Conservation (phyloP, 2,888 invertebrate genomes). For the Allygus modestus region DNA sequence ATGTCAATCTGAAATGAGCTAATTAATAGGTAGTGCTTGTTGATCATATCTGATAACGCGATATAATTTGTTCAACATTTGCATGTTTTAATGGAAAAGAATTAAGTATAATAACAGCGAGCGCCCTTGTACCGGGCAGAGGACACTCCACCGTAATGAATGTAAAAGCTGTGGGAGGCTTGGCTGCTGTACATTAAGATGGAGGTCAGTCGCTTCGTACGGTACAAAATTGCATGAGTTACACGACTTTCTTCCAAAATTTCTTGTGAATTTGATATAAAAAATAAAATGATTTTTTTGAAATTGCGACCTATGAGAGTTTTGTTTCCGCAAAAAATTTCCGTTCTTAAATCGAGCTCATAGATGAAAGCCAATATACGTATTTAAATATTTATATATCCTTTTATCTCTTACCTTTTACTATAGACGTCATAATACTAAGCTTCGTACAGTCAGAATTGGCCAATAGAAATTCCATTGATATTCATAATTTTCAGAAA, state of each 20-base stretch:
- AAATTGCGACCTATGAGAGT: no score
- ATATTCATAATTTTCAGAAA: no score
- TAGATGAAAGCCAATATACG: no score
- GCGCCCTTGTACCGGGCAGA: not conserved
- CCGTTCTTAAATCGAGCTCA: no score
- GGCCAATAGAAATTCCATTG: no score
- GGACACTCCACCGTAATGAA: not conserved
- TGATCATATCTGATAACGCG: conserved; percentile 22
- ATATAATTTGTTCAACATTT: conserved; percentile 30
- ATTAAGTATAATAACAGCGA: not conserved
- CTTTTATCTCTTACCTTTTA: no score
- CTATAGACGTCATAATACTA: no score
- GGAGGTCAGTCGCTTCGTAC: not conserved
- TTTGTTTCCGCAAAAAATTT: no score
- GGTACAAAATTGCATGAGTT: not conserved
- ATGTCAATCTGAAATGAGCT: conserved; percentile 31
- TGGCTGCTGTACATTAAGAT: not conserved
- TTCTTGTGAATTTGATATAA: no score
- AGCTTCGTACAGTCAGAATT: no score
- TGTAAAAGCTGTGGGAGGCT: not conserved
- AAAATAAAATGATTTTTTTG: no score
- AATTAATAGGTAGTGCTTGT: conserved; percentile 33
- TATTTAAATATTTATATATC: no score
- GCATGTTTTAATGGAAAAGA: conserved; percentile 21
- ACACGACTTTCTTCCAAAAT: not conserved